Evolutionary conservation across 2,888 invertebrate species (phyloP), one percentile per base, ranked within the genome.

Genomic region (Dexiosoma caninum): DNA sequence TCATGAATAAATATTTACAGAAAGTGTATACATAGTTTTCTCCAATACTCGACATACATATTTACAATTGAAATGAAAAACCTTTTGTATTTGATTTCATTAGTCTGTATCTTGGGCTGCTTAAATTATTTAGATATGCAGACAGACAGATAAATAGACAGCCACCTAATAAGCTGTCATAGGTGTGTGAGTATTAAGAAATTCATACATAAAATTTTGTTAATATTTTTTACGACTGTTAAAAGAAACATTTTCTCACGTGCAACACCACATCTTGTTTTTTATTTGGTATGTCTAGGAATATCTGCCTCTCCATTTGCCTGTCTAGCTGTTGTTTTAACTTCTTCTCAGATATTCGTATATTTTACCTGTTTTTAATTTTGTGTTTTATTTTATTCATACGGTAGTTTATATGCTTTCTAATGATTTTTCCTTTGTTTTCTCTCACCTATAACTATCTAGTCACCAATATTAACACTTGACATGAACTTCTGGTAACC

Each of bases 161-260:
- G 42, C 64, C 64, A 69, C 75, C 57, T 37, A 60, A 64, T n/a
- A 21, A 44, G 40, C 62, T 35, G 35, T 37, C 30, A 37, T 23
- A 19, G 35, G 16, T 62, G 21, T 42, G 16, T 60, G 32, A 53
- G 42, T 40, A 32, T 60, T 53, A 42, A 46, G 71, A 76, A 71
- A 80, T 67, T 80, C 53, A 71, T 70, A 71, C 42, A 49, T 42
- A 40, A 71, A 46, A 19, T 60, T 71, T 76, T 66, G 64, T 80
- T 62, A 5, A 35, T 55, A 53, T 79, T 79, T 37, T 71, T 23
- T 62, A 71, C 60, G 37, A 66, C 23, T 71, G 67, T 37, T n/a
- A 27, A 55, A 66, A 67, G 76, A 80, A 80, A 74, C 71, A 71
- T 60, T 80, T 80, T 80, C 80, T 76, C 80, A 80, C 80, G 80